These are phyloP conservation scores for Columba livia DNA, from an alignment of 2,113 vertebrate species.

Conservation along the genomic window DNA sequence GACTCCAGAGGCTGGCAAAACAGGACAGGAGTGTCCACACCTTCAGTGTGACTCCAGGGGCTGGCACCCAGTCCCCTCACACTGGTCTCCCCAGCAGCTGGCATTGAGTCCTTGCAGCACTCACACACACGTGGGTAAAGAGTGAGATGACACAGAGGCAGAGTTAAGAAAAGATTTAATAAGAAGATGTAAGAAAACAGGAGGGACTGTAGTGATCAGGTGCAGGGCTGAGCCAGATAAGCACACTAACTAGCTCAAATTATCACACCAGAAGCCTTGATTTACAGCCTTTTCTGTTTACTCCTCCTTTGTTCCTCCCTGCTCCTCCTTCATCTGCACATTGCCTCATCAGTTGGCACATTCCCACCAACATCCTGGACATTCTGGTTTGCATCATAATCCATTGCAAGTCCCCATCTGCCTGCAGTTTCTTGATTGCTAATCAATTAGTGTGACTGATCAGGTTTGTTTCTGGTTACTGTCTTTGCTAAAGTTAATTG, in stretches of 20 bases:
- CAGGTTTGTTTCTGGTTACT: not conserved
- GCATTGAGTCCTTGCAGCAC: not conserved
- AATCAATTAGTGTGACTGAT: not conserved
- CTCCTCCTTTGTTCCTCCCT: not conserved
- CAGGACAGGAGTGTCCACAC: too few relatives aligned
- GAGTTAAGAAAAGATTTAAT: not conserved
- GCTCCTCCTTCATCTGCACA: not conserved
- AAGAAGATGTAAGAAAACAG: not conserved
- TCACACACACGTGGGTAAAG: not conserved
- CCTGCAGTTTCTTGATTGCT: not conserved
- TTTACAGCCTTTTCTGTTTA: not conserved
- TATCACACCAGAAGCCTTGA: not conserved
- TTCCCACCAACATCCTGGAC: not conserved
- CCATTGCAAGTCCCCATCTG: accelerated
- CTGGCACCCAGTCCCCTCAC: not conserved
- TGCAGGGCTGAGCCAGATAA: not conserved
- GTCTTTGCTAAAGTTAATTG: not conserved
- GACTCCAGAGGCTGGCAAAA: not conserved
- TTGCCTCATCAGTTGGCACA: not conserved
- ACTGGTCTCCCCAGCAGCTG: not conserved
- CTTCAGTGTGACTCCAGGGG: too few relatives aligned
- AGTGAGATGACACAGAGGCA: not conserved
- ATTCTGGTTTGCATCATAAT: not conserved
- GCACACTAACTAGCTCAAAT: not conserved
- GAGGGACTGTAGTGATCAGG: not conserved